Evolutionary conservation across 2,113 vertebrate genomes (phyloP), one percentile per base, ranked within the genome.

Genomic region (Chloropsis cyanopogon): DNA sequence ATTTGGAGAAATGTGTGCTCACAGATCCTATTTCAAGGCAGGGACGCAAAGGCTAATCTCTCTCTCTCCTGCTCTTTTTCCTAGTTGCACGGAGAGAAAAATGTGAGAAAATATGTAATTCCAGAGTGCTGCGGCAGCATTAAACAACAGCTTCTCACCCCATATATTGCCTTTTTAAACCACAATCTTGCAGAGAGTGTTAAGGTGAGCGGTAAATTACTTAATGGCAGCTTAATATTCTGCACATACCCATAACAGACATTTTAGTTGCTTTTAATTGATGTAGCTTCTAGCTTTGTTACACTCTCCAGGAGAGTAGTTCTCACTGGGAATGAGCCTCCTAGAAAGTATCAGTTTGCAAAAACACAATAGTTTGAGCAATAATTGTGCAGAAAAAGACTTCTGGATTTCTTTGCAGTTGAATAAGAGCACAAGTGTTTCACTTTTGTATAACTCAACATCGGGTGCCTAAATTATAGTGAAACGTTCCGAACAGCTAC

Each of bases 271-370:
- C 75, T 92, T 93, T 95, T 95, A 96, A 97, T 72, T 91, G 90
- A 85, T 90, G 92, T 87, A 88, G 88, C 82, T 95, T 69, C 63
- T 84, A 92, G 91, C 92, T 94, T 96, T 97, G 94, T 95, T 95
- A 94, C 86, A 95, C 86, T 94, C 92, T 93, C 95, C 92, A 91
- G 95, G 94, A 97, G 94, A 91, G 82, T 86, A 91, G 80, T 72
- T 95, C 92, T 97, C 94, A 82, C 93, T 91, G 95, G 94, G 94
- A 95, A 94, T 14, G 57, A 94, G 79, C 86, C 70, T 95, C 95
- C 92, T 94, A 91, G 93, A 96, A 97, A 95, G 94, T 95, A 95
- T 92, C 95, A 84, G 93, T 94, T 95, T 96, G 95, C 95, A 96
- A 96, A 96, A 96, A 24, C 88, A 90, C 90, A 96, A 92, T 87